Evolutionary conservation across 2,113 vertebrate species (phyloP).

Genomic region (Tragelaphus scriptus): DNA sequence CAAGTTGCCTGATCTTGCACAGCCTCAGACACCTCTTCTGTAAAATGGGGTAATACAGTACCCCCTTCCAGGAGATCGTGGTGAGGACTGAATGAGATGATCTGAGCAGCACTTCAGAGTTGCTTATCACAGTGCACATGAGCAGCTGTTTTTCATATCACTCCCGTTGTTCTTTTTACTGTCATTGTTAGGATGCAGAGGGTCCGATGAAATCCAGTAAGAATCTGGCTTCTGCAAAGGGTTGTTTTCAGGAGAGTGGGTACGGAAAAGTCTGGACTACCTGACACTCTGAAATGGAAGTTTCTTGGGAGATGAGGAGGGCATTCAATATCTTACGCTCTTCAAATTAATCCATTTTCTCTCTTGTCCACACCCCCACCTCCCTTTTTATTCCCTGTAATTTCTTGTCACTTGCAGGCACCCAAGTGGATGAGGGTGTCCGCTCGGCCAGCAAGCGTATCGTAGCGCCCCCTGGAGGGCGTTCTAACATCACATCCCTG

Average conservation of each 20-base stretch:
- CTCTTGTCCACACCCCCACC: background rate
- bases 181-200: background rate
- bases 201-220: background rate
- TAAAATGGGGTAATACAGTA: background rate
- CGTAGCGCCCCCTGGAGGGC: slow-evolving; percentile 94
- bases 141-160: background rate
- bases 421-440: slow-evolving; percentile 83
- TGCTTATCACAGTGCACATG: background rate
- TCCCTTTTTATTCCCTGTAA: background rate
- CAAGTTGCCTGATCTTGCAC: background rate
- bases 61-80: background rate
- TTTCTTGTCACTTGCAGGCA: slow-evolving; percentile 68
- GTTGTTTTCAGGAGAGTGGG: background rate
- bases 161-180: background rate
- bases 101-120: background rate
- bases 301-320: background rate
- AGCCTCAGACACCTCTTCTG: background rate
- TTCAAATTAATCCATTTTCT: background rate
- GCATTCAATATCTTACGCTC: background rate
- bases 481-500: slow-evolving; percentile 98
- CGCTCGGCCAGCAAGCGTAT: slow-evolving; percentile 95
- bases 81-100: too few relatives aligned
- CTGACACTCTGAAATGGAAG: background rate
- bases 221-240: background rate
- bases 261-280: background rate